Base-by-base conservation (phyloP, 2,797 vertebrate genomes). In the Carduelis carduelis region DNA sequence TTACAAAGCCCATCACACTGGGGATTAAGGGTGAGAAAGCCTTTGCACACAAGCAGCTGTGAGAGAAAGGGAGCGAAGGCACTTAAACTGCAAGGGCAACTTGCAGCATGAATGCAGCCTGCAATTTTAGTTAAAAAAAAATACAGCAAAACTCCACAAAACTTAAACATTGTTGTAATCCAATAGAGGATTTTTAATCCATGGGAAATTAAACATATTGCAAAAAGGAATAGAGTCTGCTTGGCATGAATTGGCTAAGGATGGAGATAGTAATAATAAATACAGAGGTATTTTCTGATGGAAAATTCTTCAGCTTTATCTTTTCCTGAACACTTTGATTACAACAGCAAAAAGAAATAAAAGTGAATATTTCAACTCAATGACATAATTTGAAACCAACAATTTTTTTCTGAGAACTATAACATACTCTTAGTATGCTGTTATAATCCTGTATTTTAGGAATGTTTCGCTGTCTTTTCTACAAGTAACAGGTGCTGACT, bases 111-210 rank as follows among this genome's bases (percentile, higher is more conserved):
- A 83, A 53, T 34, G 4, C 32, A 57, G 8, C 5, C 50, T 50
- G 13, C 9, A 8, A 53, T 39, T 35, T n/a, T 34, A 61, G 39
- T 22, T 3, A 3, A 24, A 28, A 8, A 8, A 34, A 55, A 11
- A n/a, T 26, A 32, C 19, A 13, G 0, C 2, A 56, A 16, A 27
- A 7, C 3, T 4, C 3, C 13, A 47, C 12, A 32, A 37, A 28
- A 17, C 11, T 14, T 39, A 14, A 47, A 71, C 1, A 4, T 35
- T 11, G 22, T 7, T 41, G 5, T 11, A 49, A 50, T 53, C 27
- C 9, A 41, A 24, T 9, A 43, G 17, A 43, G 41, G 41, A 43
- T 43, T 43, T 43, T 43, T 19, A 43, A 8, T 26, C 3, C 35
- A 26, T 0, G 8, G 17, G 18, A 60, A 83, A 69, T 55, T 4